These are phyloP conservation scores for Actenoides lindsayi DNA, from an alignment of 2,113 vertebrate genomes.

Conservation along the genomic window DNA sequence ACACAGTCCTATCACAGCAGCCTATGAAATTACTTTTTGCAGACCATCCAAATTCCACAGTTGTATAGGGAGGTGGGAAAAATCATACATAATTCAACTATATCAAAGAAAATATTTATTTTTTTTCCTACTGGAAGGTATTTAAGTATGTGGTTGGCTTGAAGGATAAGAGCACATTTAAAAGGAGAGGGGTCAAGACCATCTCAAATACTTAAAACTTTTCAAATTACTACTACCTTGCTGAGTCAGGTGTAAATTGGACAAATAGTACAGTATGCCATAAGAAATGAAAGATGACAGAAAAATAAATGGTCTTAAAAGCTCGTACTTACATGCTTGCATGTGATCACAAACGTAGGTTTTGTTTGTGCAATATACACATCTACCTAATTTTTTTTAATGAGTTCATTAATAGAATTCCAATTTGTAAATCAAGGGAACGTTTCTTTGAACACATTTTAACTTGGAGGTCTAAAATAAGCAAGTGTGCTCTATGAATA, in stretches of 20 bases:
- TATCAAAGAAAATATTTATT: neutral
- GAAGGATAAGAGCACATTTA: slow-evolving; percentile 7
- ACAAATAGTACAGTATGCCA: neutral
- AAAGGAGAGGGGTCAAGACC: neutral
- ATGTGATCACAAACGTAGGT: neutral
- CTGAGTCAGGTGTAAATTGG: neutral
- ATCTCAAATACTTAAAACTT: neutral
- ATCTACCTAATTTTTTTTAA: neutral
- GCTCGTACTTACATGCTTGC: neutral
- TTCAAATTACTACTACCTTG: neutral
- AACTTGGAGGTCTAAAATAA: slow-evolving; percentile 13
- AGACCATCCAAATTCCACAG: neutral
- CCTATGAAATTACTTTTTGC: neutral
- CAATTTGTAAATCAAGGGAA: neutral
- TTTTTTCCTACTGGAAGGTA: neutral
- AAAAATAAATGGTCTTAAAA: neutral
- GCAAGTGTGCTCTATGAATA: neutral
- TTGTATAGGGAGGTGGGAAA: neutral
- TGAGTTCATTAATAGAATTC: neutral
- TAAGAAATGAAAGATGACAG: neutral
- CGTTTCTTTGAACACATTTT: neutral
- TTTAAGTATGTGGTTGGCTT: neutral
- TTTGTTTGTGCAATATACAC: neutral
- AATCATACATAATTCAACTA: slow-evolving; percentile 28
- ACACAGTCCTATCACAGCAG: neutral